Evolutionary conservation across 2,797 vertebrate genomes (phyloP), one percentile per base, ranked within the genome.

Genomic region (Halcyon smyrnensis): DNA sequence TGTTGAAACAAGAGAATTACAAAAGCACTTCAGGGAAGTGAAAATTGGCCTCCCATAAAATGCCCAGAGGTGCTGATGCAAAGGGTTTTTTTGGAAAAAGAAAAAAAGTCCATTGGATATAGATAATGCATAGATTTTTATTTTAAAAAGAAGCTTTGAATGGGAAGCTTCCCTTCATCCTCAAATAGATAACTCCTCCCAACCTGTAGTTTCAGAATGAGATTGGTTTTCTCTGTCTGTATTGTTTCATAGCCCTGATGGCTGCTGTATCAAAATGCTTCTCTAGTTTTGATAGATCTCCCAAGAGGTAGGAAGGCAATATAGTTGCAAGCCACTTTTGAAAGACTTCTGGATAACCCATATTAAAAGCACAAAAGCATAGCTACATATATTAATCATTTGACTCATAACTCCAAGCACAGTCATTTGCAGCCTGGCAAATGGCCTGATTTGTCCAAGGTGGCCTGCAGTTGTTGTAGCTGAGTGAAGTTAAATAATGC

Each of bases 401-500:
- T 76, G 74, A 64, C 45, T 93, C 4, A 0, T 67, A 81, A 84
- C 63, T 88, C 69, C 23, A 43, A 88, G 67, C 24, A 10, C 23
- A 59, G 59, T 65, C 62, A 48, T 81, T 95, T 84, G 43, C 70
- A 92, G 63, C 71, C 63, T 90, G 60, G 76, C 91, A 91, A 94
- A 90, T 23, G 43, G 54, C 69, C 65, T 62, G 41, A 78, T 91
- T 92, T 94, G 79, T 93, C 65, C 54, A 43, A 79, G 90, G 67
- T 84, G 79, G 76, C 63, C 79, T 76, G 73, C 63, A 81, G 54
- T 81, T 82, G 24, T 77, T 91, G 80, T 67, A 85, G 90, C 74
- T 74, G 56, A 84, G 45, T 71, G 64, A 85, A 89, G 87, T 62
- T 95, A 90, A 95, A 94, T 96, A 95, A 94, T 89, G 63, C 70